Conservation (phyloP, 2,797 vertebrate genomes). For the Semaprochilodus insignis region DNA sequence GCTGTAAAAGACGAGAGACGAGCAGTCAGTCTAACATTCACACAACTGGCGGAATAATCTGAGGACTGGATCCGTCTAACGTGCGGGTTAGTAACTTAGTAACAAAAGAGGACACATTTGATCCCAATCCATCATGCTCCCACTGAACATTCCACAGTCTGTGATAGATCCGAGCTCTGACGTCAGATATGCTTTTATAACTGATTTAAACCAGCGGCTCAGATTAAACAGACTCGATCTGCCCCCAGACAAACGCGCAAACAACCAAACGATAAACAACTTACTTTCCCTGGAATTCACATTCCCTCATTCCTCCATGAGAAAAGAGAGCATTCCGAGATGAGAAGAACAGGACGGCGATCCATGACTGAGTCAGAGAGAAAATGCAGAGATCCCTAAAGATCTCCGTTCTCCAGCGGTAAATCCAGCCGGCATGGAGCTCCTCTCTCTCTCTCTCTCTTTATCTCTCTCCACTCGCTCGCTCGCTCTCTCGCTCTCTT, state of each 20-base stretch:
- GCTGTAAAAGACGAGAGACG: background rate
- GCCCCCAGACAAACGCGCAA: too few species aligned
- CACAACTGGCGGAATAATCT: background rate
- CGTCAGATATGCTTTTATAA: too few species aligned
- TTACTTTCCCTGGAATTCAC: conserved; percentile 75
- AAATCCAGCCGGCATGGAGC: conserved; percentile 69
- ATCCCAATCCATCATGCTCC: too few species aligned
- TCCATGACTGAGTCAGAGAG: conserved; percentile 69
- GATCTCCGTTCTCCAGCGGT: conserved; percentile 62
- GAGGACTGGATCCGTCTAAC: too few species aligned
- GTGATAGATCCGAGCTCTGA: too few species aligned
- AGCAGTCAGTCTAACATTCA: background rate
- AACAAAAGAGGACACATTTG: too few species aligned
- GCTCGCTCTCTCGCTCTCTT: conserved; percentile 30
- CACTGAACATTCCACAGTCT: too few species aligned
- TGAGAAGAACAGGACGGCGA: conserved; percentile 75
- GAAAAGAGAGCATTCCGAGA: conserved; percentile 68
- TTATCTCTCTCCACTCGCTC: background rate
- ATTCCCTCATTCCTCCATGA: conserved; percentile 71
- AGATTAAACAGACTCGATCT: background rate
- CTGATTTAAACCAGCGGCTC: too few species aligned
- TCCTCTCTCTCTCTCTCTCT: background rate
- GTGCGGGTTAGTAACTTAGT: too few species aligned
- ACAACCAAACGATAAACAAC: conserved; percentile 38
- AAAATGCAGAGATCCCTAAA: conserved; percentile 58